phyloP scores from a whole-genome alignment of 30 jellyfish, hydroid and myxozoan genomes.

The Aurelia aurita region DNA sequence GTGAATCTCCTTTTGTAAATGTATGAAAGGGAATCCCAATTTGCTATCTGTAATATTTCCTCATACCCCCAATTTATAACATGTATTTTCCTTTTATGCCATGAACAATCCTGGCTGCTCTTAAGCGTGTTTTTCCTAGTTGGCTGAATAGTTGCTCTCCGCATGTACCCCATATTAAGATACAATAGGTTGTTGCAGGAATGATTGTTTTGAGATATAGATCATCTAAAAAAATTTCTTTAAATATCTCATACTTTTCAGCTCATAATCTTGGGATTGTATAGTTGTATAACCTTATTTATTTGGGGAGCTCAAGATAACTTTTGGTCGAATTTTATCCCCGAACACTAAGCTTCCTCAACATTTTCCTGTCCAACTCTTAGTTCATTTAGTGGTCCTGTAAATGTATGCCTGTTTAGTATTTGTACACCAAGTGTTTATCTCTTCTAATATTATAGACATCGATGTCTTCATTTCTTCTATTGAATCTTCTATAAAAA shows the following conservation, averaged over 20 bases:
- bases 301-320: conserved; percentile 36
- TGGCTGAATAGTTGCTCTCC: conserved; percentile 27
- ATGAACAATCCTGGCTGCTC: too few species aligned
- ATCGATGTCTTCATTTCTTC: conserved; percentile 9
- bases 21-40: too few species aligned
- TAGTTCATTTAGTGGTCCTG: conserved; percentile 18
- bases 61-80: too few species aligned
- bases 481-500: background rate
- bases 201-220: conserved; percentile 12
- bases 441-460: background rate
- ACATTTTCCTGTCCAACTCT: conserved; percentile 12
- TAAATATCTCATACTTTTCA: conserved; percentile 12
- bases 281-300: conserved; percentile 8
- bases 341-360: conserved; percentile 36
- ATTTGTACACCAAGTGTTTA: too few species aligned
- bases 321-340: conserved; percentile 17
- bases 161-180: conserved; percentile 29
- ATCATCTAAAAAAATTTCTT: too few species aligned
- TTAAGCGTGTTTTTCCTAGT: too few species aligned
- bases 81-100: too few species aligned
- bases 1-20: too few species aligned
- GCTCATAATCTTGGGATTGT: conserved; percentile 38
- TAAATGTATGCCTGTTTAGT: conserved; percentile 1
- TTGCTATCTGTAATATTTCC: too few species aligned
- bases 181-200: conserved; percentile 32